phyloP scores from a whole-genome alignment of 2,888 invertebrate genomes.

The Erebia ligea region DNA sequence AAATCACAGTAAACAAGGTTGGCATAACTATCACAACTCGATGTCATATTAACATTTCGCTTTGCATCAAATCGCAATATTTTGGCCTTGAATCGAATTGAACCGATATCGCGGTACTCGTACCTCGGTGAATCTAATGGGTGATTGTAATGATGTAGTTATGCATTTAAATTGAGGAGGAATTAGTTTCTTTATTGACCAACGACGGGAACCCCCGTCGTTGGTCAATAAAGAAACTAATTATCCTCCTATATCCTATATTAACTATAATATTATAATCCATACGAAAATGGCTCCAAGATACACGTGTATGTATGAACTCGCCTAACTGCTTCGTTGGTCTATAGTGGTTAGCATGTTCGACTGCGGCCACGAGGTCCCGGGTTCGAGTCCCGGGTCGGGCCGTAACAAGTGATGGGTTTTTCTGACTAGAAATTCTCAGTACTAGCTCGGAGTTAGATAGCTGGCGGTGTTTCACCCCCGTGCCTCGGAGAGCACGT shows the following conservation, averaged over 20 bases:
- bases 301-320: neutral
- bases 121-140: conserved; percentile 28
- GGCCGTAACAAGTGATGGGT: no score
- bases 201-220: no score
- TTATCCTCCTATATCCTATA: no score
- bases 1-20: conserved; percentile 4
- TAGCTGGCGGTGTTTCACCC: no score
- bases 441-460: no score
- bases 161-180: conserved; percentile 21
- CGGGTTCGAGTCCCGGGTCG: no score
- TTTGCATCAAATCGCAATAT: conserved; percentile 25
- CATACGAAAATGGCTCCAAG: neutral
- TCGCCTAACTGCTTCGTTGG: neutral
- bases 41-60: conserved; percentile 11
- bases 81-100: conserved; percentile 32
- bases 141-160: conserved; percentile 28
- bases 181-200: conserved; percentile 11
- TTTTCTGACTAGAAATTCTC: no score
- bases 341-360: no score
- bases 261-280: no score
- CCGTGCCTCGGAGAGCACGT: no score
- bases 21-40: neutral
- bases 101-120: conserved; percentile 9
- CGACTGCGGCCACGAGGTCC: no score
- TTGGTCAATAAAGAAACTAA: no score